Evolutionary conservation across 2,113 vertebrate genomes (phyloP), one percentile per base, ranked within the genome.

Genomic region (Apodemus speciosus): DNA sequence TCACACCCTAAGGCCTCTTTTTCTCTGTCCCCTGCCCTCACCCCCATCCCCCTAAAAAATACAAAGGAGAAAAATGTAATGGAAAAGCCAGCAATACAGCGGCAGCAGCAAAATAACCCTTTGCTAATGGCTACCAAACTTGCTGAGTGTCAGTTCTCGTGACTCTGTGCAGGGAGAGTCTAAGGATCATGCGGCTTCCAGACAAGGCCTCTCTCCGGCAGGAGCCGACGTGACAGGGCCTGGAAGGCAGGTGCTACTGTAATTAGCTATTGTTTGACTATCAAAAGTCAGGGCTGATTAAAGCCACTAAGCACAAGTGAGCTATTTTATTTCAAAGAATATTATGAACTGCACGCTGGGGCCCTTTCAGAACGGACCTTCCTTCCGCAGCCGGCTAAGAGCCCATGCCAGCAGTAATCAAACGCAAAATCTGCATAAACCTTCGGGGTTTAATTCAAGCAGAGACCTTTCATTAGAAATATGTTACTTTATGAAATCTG

Each of bases 251-350:
- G 99, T 99, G 99, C 99, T 99, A 99, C 99, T 99, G 99, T 99
- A 99, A 99, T 99, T 99, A 99, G 99, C 99, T 99, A 99, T 99
- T 99, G 99, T 99, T 99, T 99, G 99, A 99, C 99, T 99, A 99
- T 99, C 99, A 99, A 99, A 99, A 99, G 99, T 99, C 99, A 99
- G 99, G 99, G 99, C 99, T 99, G 99, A 99, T 99, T 99, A 99
- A 99, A 99, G 99, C 99, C 98, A 98, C 98, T 98, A 98, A 99
- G 99, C 98, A 99, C 98, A 98, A 99, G 98, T 98, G 99, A 99
- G 98, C 99, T 99, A 99, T 99, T 99, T 98, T 98, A 99, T 99
- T 99, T 99, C 99, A 99, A 99, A 99, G 99, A 99, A 99, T 99
- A 99, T 99, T 98, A 98, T 98, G 98, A 98, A 98, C 97, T 98